Conservation (phyloP, 2,888 invertebrate genomes). For the Patella caerulea region DNA sequence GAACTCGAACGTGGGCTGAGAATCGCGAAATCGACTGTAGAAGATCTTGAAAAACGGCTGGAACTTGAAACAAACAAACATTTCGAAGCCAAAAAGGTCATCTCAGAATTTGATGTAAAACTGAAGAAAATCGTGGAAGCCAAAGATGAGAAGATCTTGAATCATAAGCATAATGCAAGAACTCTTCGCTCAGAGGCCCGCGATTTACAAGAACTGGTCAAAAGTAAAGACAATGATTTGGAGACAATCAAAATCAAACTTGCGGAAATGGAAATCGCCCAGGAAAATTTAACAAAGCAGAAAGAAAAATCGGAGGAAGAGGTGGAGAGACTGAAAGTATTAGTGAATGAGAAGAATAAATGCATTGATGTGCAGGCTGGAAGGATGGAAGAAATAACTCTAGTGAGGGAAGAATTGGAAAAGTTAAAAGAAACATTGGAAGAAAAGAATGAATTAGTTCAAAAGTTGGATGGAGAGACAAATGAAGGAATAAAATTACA, state of each 20-base stretch:
- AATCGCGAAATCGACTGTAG: conserved; percentile 38
- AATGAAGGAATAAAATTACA: not conserved
- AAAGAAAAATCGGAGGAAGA: conserved; percentile 18
- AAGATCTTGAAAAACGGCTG: conserved; percentile 41
- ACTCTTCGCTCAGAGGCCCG: conserved; percentile 10
- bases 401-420: conserved; percentile 77
- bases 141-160: conserved; percentile 24
- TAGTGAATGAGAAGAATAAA: conserved; percentile 22
- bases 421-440: conserved; percentile 69
- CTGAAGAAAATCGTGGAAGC: conserved; percentile 22
- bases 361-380: conserved; percentile 16
- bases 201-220: conserved; percentile 19
- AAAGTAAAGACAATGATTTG: conserved; percentile 6
- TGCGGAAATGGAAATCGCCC: conserved; percentile 23
- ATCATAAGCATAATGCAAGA: conserved; percentile 17
- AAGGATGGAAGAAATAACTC: conserved; percentile 25
- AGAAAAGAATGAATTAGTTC: conserved; percentile 24
- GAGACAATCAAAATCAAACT: conserved; percentile 16
- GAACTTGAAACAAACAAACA: conserved; percentile 29
- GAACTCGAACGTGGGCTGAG: conserved; percentile 45
- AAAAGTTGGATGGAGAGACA: conserved; percentile 26
- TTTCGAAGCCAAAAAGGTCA: conserved; percentile 26
- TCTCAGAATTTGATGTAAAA: conserved; percentile 33
- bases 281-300: conserved; percentile 28
- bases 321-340: conserved; percentile 16